phyloP scores from a whole-genome alignment of 2,888 invertebrate genomes.

The Nudaria mundana region DNA sequence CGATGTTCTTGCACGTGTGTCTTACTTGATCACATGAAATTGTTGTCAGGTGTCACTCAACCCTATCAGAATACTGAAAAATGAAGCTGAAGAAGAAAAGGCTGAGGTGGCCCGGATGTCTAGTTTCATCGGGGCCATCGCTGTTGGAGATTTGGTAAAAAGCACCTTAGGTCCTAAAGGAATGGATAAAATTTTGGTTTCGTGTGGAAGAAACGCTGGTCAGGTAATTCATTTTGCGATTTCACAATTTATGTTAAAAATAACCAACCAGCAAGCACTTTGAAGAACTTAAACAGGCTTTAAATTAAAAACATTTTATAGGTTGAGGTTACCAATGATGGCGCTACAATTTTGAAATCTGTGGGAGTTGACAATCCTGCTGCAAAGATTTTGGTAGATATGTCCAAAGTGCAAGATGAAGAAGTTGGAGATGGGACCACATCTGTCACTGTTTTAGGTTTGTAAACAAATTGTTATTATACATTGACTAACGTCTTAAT shows the following conservation, averaged over 20 bases:
- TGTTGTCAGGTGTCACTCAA: constrained; percentile 89
- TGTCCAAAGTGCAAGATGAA: constrained; percentile 99
- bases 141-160: constrained; percentile 98
- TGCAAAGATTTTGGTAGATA: constrained; percentile 99
- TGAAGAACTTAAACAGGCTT: too few species aligned
- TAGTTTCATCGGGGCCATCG: constrained; percentile 98
- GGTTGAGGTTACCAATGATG: constrained; percentile 99
- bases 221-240: constrained; percentile 51
- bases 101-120: constrained; percentile 98
- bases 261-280: too few species aligned
- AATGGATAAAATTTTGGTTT: constrained; percentile 96
- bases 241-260: too few species aligned
- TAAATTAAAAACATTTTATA: too few species aligned
- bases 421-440: constrained; percentile 99
- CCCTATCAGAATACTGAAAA: constrained; percentile 95
- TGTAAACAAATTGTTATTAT: constrained; percentile 16
- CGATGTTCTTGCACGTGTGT: constrained; percentile 58
- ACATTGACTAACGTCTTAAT: neutral
- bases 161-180: constrained; percentile 99
- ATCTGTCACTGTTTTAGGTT: constrained; percentile 95
- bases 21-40: constrained; percentile 30
- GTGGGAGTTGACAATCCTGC: constrained; percentile 99
- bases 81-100: constrained; percentile 98
- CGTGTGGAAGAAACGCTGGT: constrained; percentile 89
- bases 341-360: constrained; percentile 97